phyloP scores from a whole-genome alignment of 2,888 invertebrate species.

The Brassicogethes aeneus region DNA sequence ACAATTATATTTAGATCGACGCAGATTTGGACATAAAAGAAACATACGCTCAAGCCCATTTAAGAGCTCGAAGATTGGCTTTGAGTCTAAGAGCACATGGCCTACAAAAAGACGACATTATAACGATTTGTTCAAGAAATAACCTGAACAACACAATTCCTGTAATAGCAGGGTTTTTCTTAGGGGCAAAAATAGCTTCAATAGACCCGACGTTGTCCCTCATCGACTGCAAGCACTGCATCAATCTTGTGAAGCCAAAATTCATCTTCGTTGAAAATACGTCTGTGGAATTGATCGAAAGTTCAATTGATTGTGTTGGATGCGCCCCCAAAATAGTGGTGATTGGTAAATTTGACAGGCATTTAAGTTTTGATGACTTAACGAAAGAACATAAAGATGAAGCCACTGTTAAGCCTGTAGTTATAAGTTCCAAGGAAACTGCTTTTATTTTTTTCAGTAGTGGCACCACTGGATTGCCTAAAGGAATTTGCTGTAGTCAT shows the following conservation, averaged over 20 bases:
- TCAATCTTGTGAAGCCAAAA: conserved; percentile 26
- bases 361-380: conserved; percentile 21
- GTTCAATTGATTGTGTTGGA: conserved; percentile 19
- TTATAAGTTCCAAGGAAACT: conserved; percentile 15
- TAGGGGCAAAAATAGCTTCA: conserved; percentile 34
- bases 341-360: too few relatives aligned
- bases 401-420: conserved; percentile 21
- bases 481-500: conserved; percentile 30
- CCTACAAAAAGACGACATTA: conserved; percentile 39
- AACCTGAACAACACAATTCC: conserved; percentile 41
- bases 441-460: conserved; percentile 30
- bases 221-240: conserved; percentile 23
- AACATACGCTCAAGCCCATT: conserved; percentile 37
- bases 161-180: conserved; percentile 41
- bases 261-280: conserved; percentile 27
- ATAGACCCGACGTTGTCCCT: conserved; percentile 26
- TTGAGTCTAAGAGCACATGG: conserved; percentile 36
- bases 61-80: conserved; percentile 41
- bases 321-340: conserved; percentile 25
- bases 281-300: conserved; percentile 22
- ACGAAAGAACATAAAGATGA: conserved; percentile 22
- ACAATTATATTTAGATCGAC: conserved; percentile 26
- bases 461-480: conserved; percentile 34
- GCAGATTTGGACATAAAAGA: conserved; percentile 37
- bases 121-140: conserved; percentile 42